phyloP scores from a whole-genome alignment of 2,113 vertebrate genomes.

The Isichthys henryi region DNA sequence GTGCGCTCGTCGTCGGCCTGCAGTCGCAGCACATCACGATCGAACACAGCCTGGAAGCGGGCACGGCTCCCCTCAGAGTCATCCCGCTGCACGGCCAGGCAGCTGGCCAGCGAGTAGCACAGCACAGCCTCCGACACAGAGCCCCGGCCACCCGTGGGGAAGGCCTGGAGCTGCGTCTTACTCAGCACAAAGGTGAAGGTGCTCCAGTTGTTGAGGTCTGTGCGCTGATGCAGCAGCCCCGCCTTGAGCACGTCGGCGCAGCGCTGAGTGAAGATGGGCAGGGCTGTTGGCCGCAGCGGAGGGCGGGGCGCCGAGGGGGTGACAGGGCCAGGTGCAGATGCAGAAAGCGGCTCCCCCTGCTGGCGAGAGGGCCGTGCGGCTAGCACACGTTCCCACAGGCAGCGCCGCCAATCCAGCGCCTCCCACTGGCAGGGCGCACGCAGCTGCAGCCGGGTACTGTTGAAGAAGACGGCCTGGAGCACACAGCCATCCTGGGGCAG shows the following conservation, averaged over 20 bases:
- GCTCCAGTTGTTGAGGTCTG: constrained; percentile 85
- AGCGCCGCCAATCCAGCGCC: constrained; percentile 81
- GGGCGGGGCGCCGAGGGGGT: constrained; percentile 38
- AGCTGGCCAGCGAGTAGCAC: constrained; percentile 70
- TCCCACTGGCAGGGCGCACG: constrained; percentile 80
- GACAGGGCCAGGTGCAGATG: constrained; percentile 42
- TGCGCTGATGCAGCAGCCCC: constrained; percentile 76
- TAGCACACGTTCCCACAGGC: constrained; percentile 79
- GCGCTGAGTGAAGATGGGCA: constrained; percentile 64
- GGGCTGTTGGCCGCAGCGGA: constrained; percentile 60
- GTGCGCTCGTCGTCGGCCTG: constrained; percentile 72
- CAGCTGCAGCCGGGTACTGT: constrained; percentile 78
- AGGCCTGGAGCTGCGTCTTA: constrained; percentile 73
- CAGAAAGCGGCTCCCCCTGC: constrained; percentile 39
- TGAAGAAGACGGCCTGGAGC: constrained; percentile 78
- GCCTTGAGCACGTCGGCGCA: constrained; percentile 73
- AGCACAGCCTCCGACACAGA: constrained; percentile 74
- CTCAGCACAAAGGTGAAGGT: constrained; percentile 86
- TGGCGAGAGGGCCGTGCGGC: constrained; percentile 53
- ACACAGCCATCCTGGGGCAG: constrained; percentile 71
- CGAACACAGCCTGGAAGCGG: constrained; percentile 78
- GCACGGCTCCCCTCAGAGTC: constrained; percentile 59
- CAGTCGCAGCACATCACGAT: constrained; percentile 76
- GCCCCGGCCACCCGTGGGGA: constrained; percentile 69
- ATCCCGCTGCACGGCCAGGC: constrained; percentile 71